Evolutionary conservation across 30 jellyfish, hydroid and myxozoan genomes (phyloP), one percentile per base, ranked within the genome.

Genomic region (Rhopilema esculentum): DNA sequence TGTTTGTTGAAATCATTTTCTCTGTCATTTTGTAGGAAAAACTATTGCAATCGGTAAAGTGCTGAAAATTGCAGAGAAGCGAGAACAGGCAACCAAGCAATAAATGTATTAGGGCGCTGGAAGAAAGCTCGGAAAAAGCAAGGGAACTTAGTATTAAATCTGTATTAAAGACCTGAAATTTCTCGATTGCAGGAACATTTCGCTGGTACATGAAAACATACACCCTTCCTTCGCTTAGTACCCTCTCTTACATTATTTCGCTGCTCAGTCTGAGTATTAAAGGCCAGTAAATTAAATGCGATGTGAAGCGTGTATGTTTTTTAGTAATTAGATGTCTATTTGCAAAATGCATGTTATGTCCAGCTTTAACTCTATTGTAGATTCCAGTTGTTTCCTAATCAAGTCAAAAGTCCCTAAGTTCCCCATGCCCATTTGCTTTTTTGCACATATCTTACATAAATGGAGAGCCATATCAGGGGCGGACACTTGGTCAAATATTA

Each of bases 1-100:
- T n/a, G n/a, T n/a, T n/a, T n/a, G n/a, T n/a, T n/a, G n/a, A n/a
- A n/a, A n/a, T n/a, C n/a, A n/a, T n/a, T n/a, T n/a, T n/a, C n/a
- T n/a, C n/a, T n/a, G n/a, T n/a, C n/a, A n/a, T n/a, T n/a, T 57
- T 49, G 16, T 72, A 96, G 99, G 99, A 23, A 87, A 83, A 48
- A 83, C 99, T 8, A 85, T 92, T 50, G 99, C 98, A 19, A 89
- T 96, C 49, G 99, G 99, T 2, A 96, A 96, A 62, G 97, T 96
- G 15, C 88, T 96, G 53, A 84, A 88, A 49, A 79, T 88, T 31
- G 94, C 89, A 48, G 90, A 71, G 33, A 84, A 84, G 52, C 80
- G 92, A 51, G 92, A 83, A 26, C 79, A 78, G 21, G 80, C 17
- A 1, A 19, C 69, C 20, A 61, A 22, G 22, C 28, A 78, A 0